Evolutionary conservation across 2,888 invertebrate species (phyloP), one percentile per base, ranked within the genome.

Genomic region (Diarsia brunnea): DNA sequence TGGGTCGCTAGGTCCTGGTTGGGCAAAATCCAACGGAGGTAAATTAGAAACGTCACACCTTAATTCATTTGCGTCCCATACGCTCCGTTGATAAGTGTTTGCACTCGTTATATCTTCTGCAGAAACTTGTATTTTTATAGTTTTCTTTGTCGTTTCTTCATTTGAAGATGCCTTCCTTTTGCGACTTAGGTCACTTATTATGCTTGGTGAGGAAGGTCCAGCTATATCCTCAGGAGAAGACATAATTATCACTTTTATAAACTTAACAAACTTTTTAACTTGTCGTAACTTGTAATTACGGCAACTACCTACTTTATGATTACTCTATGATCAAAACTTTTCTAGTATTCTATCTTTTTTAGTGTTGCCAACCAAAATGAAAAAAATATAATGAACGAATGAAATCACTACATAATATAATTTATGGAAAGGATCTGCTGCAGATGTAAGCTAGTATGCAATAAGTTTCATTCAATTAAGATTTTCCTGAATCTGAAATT

Each of bases 1-100:
- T 69, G 77, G 77, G 73, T 77, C 69, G 65, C 73, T 78, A 24
- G 77, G 77, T 74, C 69, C 43, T 53, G 69, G 65, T 70, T 70
- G 61, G 49, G 19, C 27, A 58, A 69, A 69, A 69, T 69, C n/a
- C 38, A 69, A 49, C 31, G 49, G 69, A 61, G 69, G 69, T 69
- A 69, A 61, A 49, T 69, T 61, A 21, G 70, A 63, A 21, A 64
- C 53, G 53, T 71, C 45, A 65, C 65, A 71, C 71, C 53, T 64
- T 64, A 71, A 53, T 64, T 64, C 16, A 64, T 64, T 71, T 53
- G 71, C 63, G 71, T 71, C 71, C 71, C 65, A 72, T 72, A 72
- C n/a, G 65, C 72, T 72, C 72, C 72, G 65, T 72, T 65, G 65
- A 72, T 72, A 72, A 31, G 19, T 31, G 45, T 14, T 58, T 72